Evolutionary conservation across 2,888 invertebrate genomes (phyloP).

Genomic region (Mythimna lalbum): DNA sequence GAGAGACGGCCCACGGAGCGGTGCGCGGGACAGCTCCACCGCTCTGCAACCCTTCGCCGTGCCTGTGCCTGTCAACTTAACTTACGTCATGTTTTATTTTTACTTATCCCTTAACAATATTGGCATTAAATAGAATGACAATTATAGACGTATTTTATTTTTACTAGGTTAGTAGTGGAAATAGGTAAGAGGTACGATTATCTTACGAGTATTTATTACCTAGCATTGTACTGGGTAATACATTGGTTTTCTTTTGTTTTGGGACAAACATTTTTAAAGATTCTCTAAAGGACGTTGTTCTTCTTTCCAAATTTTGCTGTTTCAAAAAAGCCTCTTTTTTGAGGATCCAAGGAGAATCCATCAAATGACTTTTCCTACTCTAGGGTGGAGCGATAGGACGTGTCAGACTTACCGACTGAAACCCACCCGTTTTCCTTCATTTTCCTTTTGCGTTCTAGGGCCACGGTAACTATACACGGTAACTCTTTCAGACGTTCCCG

Average conservation of each 20-base stretch:
- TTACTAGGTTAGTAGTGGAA: conserved; percentile 17
- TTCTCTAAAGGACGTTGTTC: background rate
- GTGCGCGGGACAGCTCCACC: conserved; percentile 75
- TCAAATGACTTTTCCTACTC: no score
- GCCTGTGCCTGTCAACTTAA: conserved; percentile 67
- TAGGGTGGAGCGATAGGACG: no score
- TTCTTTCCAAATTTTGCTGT: background rate
- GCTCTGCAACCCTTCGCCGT: conserved; percentile 61
- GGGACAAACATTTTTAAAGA: background rate
- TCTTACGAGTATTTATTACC: background rate
- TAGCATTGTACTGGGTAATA: background rate
- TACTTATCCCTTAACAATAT: conserved; percentile 41
- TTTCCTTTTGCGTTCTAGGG: no score
- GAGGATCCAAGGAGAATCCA: no score
- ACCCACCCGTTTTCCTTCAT: no score
- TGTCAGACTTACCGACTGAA: no score
- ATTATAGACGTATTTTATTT: conserved; percentile 33
- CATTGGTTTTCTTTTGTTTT: background rate
- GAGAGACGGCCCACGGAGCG: conserved; percentile 68
- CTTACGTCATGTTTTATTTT: conserved; percentile 69
- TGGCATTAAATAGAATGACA: conserved; percentile 40
- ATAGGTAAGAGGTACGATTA: background rate
- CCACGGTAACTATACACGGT: no score
- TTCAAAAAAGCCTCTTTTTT: background rate
- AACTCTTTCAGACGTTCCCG: no score